Base-by-base conservation (phyloP, 2,113 vertebrate genomes). In the Thalassarche chlororhynchos region DNA sequence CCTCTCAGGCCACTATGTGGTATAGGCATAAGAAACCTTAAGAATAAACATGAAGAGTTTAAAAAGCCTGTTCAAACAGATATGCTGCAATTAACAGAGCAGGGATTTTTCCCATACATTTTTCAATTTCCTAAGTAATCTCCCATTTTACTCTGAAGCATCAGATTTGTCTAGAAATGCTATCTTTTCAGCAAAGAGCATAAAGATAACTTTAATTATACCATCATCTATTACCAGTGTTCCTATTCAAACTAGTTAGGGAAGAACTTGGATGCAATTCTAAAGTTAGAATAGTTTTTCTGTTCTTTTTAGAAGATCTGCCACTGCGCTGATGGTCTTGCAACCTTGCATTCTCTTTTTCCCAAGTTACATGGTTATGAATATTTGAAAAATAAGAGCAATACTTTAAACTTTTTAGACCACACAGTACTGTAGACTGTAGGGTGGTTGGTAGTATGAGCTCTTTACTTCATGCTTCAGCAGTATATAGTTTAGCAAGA, bases 401-500 rank as follows among this genome's bases (percentile, higher is more conserved):
- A 17, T 66, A 47, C n/a, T 64, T 83, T 21, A 65, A 77, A 74
- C 6, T n/a, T 83, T 79, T 91, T 64, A 80, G 31, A 68, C 28
- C 36, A 49, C 34, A 9, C 1, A 2, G 16, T 70, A 40, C 12
- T 76, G 46, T 79, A 69, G 61, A 84, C 29, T 70, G 31, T 51
- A 60, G 51, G 20, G 14, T 65, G n/a, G 3, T 26, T 84, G 95
- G 89, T 90, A 77, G 25, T 49, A n/a, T 57, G 14, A 62, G 40
- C 12, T 87, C 40, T 91, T 44, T 75, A 31, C 85, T 93, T 92
- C 76, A 78, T 96, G 90, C 75, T 91, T 82, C 86, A 89, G 52
- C 60, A 87, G 72, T 65, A 47, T 91, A 71, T 65, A 86, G 44
- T 90, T 94, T 76, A 94, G 94, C 34, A 96, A 91, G 78, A 70